Conservation (phyloP, 2,113 vertebrate species). For the Bambusicola thoracicus region DNA sequence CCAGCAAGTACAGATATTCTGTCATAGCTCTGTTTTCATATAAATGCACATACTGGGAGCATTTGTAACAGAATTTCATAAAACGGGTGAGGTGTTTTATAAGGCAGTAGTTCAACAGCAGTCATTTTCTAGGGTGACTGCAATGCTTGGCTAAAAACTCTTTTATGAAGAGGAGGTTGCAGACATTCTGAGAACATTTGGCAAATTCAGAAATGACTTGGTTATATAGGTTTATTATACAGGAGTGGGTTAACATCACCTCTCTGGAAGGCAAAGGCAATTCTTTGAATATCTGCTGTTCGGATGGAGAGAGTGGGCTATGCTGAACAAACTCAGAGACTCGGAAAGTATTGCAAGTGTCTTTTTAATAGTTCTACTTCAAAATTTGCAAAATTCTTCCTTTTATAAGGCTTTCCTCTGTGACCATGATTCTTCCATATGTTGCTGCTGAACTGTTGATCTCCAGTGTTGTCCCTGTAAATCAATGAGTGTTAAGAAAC, state of each 20-base stretch:
- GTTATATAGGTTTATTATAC: not conserved
- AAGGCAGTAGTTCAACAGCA: not conserved
- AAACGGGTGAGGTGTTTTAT: not conserved
- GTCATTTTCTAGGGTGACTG: not conserved
- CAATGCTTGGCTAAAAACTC: not conserved
- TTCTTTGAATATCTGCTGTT: not conserved
- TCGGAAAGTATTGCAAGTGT: not conserved
- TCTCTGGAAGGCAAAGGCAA: not conserved
- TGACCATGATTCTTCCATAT: not conserved
- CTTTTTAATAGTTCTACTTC: not conserved
- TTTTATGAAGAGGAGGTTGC: not conserved
- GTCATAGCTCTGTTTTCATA: not conserved
- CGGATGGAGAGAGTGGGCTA: not conserved
- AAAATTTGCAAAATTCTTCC: not conserved
- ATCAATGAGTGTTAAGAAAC: not conserved
- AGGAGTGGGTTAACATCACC: not conserved
- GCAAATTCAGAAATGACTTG: not conserved
- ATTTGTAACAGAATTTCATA: not conserved
- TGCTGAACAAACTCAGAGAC: not conserved
- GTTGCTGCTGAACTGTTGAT: not conserved
- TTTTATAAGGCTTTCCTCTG: not conserved
- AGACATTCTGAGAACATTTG: not conserved
- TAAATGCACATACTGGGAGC: not conserved
- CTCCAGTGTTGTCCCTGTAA: not conserved
- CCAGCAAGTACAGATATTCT: not conserved